phyloP scores from a whole-genome alignment of 2,113 vertebrate species.

The Etheostoma spectabile region DNA sequence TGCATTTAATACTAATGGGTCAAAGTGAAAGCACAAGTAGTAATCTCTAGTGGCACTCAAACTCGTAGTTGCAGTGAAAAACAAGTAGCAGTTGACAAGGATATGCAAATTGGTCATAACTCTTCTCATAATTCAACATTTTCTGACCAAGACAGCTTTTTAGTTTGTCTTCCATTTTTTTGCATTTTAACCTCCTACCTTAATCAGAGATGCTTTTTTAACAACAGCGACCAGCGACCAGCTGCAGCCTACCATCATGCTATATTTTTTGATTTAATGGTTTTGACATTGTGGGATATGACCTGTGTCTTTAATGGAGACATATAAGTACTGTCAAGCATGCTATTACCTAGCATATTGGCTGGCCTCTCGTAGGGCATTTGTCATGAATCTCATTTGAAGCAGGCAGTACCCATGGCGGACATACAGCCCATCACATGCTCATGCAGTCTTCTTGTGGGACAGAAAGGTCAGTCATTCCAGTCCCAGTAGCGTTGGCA shows the following conservation, averaged over 20 bases:
- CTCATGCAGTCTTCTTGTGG: constrained; percentile 22
- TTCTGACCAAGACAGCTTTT: constrained; percentile 14
- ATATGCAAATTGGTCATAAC: not conserved
- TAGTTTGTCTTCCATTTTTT: constrained; percentile 3
- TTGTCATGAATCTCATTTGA: constrained; percentile 77
- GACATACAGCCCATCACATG: constrained; percentile 43
- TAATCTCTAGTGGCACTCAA: constrained; percentile 43
- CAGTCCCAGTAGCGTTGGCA: constrained; percentile 13
- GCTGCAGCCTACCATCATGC: constrained; percentile 18
- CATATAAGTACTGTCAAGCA: constrained; percentile 67
- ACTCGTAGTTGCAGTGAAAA: constrained; percentile 34
- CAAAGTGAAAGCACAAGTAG: constrained; percentile 19
- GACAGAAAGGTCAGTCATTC: constrained; percentile 42
- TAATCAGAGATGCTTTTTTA: constrained; percentile 19
- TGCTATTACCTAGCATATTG: constrained; percentile 70
- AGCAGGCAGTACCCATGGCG: constrained; percentile 51
- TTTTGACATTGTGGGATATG: constrained; percentile 73
- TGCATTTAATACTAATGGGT: constrained; percentile 63
- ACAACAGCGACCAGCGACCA: constrained; percentile 11
- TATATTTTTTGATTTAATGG: constrained; percentile 65
- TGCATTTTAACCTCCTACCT: constrained; percentile 5
- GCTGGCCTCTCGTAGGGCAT: constrained; percentile 63
- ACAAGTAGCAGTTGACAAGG: constrained; percentile 8
- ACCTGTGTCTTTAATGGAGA: constrained; percentile 71
- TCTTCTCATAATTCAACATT: not conserved